These are phyloP conservation scores for Microchirus variegatus DNA, from an alignment of 2,797 vertebrate species.

Conservation along the genomic window DNA sequence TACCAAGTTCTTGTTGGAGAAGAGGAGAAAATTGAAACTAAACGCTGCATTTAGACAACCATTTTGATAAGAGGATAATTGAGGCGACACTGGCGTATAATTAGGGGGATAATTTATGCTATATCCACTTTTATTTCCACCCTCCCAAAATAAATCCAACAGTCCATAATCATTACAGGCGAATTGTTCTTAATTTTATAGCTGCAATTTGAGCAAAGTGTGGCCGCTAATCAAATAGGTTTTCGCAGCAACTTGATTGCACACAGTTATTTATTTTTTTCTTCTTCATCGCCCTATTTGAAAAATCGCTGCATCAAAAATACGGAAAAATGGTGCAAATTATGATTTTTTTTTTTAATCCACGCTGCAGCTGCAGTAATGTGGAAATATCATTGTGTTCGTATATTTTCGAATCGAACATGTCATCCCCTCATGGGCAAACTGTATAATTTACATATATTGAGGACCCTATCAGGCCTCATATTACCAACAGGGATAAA, in stretches of 20 bases:
- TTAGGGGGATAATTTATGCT: conserved; percentile 99
- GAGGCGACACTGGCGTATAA: conserved; percentile 99
- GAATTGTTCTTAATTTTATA: conserved; percentile 99
- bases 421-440: conserved; percentile 35
- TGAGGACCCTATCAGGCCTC: conserved; percentile 90
- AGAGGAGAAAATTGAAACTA: conserved; percentile 99
- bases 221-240: conserved; percentile 97
- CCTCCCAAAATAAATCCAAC: conserved; percentile 98
- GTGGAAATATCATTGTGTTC: conserved; percentile 84
- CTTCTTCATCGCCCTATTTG: conserved; percentile 61
- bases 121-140: conserved; percentile 99
- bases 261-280: conserved; percentile 91
- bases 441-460: conserved; percentile 80
- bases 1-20: conserved; percentile 99
- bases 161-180: conserved; percentile 99
- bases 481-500: conserved; percentile 83
- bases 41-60: conserved; percentile 99
- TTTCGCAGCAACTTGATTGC: conserved; percentile 96
- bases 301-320: conserved; percentile 81
- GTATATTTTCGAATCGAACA: conserved; percentile 59
- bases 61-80: conserved; percentile 99
- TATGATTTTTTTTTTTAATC: conserved; percentile 85
- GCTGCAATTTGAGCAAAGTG: conserved; percentile 98
- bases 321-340: conserved; percentile 83
- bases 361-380: conserved; percentile 79